A percentile compares a stretch with the other conserved stretches of the same genome.
Evolutionary conservation across 2,113 vertebrate genomes (phyloP).

Genomic region (Chaetops frenatus): DNA sequence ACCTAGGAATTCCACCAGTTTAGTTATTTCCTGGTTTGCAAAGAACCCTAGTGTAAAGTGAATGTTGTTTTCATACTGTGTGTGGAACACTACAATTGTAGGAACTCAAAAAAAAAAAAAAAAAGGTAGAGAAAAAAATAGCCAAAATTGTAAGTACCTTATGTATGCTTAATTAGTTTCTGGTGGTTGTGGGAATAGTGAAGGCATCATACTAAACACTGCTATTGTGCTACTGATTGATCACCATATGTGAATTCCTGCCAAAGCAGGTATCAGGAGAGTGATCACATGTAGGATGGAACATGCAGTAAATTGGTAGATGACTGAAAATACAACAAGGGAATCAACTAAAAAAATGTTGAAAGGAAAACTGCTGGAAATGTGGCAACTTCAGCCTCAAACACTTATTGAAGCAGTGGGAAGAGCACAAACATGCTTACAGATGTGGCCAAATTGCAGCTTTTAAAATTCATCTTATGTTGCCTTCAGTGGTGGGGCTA

Average conservation of each 20-base stretch:
- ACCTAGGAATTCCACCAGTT: background rate
- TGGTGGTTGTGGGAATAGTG: background rate
- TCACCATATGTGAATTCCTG: accelerated
- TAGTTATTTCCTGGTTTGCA: background rate
- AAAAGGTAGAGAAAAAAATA: background rate
- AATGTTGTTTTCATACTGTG: background rate
- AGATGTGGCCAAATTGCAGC: background rate
- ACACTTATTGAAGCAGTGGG: background rate
- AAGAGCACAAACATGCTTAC: background rate
- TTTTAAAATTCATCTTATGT: background rate
- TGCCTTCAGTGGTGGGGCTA: background rate
- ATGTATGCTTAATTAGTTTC: background rate
- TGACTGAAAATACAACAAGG: background rate
- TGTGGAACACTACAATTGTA: background rate
- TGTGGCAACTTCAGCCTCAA: background rate
- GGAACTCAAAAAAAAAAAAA: background rate
- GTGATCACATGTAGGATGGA: background rate
- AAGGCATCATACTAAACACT: background rate
- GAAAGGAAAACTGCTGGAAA: background rate
- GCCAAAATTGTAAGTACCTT: background rate
- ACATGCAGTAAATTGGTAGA: background rate
- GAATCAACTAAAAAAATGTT: background rate
- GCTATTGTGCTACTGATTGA: background rate
- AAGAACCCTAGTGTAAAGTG: background rate
- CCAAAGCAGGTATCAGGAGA: background rate